phyloP scores from a whole-genome alignment of 2,797 vertebrate genomes.

The Oreochromis mossambicus region DNA sequence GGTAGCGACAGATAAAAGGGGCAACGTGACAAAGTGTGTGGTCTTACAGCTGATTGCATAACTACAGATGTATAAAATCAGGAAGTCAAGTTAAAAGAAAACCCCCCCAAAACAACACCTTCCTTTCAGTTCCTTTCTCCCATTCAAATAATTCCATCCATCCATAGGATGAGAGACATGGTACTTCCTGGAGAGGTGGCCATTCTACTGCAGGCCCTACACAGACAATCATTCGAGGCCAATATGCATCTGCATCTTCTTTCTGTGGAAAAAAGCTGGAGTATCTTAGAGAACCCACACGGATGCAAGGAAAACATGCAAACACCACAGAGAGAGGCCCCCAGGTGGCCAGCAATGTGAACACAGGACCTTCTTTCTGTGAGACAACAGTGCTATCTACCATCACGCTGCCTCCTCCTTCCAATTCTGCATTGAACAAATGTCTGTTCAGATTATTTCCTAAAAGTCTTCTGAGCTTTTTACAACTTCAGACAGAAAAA shows the following conservation, averaged over 20 bases:
- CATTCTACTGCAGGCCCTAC: neutral
- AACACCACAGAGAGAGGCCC: neutral
- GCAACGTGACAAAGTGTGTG: neutral
- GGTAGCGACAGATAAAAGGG: neutral
- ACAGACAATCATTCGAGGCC: neutral
- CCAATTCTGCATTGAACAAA: neutral
- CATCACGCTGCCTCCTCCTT: neutral
- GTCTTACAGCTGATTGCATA: neutral
- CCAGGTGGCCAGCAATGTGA: neutral
- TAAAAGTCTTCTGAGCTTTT: neutral
- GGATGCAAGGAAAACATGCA: neutral
- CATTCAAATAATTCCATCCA: neutral
- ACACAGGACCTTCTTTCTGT: neutral
- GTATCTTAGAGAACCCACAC: neutral
- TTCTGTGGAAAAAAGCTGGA: neutral
- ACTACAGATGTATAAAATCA: neutral
- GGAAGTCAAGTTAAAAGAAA: neutral
- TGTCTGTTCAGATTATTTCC: neutral
- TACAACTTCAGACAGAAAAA: conserved; percentile 7
- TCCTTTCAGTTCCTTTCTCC: neutral
- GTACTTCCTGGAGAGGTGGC: neutral
- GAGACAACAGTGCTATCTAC: neutral
- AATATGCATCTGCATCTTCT: neutral
- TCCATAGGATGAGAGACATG: neutral
- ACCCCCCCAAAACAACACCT: neutral